Evolutionary conservation across 2,888 invertebrate species (phyloP).

Genomic region (Diabrotica balteata): DNA sequence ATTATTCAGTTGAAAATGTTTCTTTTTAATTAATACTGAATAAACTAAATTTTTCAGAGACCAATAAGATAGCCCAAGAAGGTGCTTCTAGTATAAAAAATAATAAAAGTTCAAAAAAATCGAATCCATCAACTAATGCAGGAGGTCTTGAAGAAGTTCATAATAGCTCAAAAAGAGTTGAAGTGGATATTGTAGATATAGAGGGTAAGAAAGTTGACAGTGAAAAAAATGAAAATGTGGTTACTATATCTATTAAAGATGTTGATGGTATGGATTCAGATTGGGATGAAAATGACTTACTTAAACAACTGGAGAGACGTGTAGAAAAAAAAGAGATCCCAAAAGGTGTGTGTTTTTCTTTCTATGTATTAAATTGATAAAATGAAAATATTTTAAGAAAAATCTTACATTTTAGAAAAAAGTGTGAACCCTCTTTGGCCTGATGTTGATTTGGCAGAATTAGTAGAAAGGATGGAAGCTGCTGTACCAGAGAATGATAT

Average conservation of each 20-base stretch:
- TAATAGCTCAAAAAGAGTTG: slow-evolving; percentile 20
- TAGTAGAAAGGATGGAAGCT: slow-evolving; percentile 58
- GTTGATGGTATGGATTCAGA: slow-evolving; percentile 35
- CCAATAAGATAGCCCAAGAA: neutral
- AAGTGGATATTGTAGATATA: slow-evolving; percentile 32
- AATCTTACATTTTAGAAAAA: slow-evolving; percentile 10
- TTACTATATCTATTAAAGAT: slow-evolving; percentile 32
- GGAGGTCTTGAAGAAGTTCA: neutral
- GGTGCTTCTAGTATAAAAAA: neutral
- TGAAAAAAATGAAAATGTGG: slow-evolving; percentile 32
- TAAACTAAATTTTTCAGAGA: too few species aligned
- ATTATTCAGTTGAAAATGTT: too few species aligned
- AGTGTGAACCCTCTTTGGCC: slow-evolving; percentile 49
- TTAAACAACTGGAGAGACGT: slow-evolving; percentile 36
- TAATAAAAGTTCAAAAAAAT: neutral
- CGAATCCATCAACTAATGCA: neutral
- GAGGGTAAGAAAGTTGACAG: slow-evolving; percentile 23
- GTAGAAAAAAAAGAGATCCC: slow-evolving; percentile 30
- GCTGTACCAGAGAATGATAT: slow-evolving; percentile 60
- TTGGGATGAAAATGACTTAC: slow-evolving; percentile 39
- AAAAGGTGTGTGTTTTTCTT: slow-evolving; percentile 6
- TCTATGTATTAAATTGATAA: too few species aligned
- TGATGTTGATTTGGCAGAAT: slow-evolving; percentile 57
- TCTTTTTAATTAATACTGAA: too few species aligned
- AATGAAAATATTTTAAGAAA: neutral